Evolutionary conservation across 1,140 invertebrate species (phyloP).

Genomic region (Eulimnadia texana): DNA sequence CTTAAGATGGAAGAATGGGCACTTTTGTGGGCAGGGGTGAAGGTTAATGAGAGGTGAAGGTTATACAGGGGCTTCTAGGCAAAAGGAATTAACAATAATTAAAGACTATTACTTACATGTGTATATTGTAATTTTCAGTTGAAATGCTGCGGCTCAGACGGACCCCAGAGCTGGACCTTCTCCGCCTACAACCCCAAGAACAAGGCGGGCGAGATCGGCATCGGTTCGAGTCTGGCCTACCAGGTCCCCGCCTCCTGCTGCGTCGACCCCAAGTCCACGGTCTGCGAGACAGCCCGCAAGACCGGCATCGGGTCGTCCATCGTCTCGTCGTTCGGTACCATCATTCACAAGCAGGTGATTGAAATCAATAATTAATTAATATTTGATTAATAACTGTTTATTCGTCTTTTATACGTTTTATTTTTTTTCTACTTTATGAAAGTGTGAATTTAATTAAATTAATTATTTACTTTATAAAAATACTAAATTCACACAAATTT

Average conservation of each 20-base stretch:
- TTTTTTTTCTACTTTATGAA: not conserved
- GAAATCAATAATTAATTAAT: not conserved
- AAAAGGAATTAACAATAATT: no score
- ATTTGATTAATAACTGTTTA: constrained; percentile 10
- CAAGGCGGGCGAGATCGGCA: constrained; percentile 16
- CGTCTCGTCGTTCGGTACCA: constrained; percentile 35
- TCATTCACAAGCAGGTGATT: constrained; percentile 28
- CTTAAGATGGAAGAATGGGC: no score
- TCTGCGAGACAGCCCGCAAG: constrained; percentile 33
- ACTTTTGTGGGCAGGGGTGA: no score
- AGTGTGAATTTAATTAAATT: constrained; percentile 1
- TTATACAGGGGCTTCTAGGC: no score
- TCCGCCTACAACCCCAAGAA: constrained; percentile 39
- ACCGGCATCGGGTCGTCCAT: constrained; percentile 34
- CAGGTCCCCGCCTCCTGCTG: constrained; percentile 33
- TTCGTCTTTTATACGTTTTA: constrained; percentile 4
- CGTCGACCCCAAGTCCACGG: constrained; percentile 23
- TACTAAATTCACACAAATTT: no score
- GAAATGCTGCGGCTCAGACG: constrained; percentile 53
- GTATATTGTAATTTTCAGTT: constrained; percentile 31
- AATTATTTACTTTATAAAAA: no score
- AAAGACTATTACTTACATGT: not conserved
- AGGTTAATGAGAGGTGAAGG: no score
- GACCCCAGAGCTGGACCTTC: constrained; percentile 51
- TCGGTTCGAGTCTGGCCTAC: constrained; percentile 27